These are phyloP conservation scores for Geodia barretti DNA, from an alignment of 37 sponge, comb jelly and placozoan species.

Conservation along the genomic window DNA sequence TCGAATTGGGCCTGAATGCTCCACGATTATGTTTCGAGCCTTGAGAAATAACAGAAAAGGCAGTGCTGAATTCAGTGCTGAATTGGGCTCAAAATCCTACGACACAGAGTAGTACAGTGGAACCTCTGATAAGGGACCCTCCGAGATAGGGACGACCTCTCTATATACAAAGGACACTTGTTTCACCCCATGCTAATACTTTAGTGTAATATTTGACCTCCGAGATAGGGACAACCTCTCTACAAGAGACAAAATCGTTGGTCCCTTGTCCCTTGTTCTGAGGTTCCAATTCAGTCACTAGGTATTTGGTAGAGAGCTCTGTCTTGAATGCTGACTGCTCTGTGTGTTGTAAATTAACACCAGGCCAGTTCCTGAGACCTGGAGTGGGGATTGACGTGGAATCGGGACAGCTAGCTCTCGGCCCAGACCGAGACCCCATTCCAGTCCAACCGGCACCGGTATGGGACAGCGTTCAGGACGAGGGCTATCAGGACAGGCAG, in stretches of 20 bases:
- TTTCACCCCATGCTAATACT: too few relatives aligned
- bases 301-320: neutral
- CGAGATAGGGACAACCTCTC: too few relatives aligned
- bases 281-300: too few relatives aligned
- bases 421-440: neutral
- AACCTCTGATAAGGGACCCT: too few relatives aligned
- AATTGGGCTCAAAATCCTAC: neutral
- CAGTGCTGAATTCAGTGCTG: neutral
- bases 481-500: neutral
- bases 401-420: neutral
- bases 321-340: neutral
- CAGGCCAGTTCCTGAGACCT: conserved; percentile 29
- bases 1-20: neutral
- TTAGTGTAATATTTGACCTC: too few relatives aligned
- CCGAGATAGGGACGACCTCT: too few relatives aligned
- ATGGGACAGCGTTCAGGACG: conserved; percentile 27
- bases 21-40: neutral
- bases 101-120: too few relatives aligned
- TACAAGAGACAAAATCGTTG: too few relatives aligned
- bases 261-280: too few relatives aligned
- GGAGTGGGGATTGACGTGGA: conserved; percentile 9
- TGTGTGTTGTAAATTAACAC: neutral
- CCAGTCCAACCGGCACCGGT: conserved; percentile 1
- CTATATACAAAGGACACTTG: too few relatives aligned
- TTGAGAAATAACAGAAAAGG: neutral